Evolutionary conservation across 2,797 vertebrate species (phyloP), one percentile per base, ranked within the genome.

Genomic region (Prunella strophiata): DNA sequence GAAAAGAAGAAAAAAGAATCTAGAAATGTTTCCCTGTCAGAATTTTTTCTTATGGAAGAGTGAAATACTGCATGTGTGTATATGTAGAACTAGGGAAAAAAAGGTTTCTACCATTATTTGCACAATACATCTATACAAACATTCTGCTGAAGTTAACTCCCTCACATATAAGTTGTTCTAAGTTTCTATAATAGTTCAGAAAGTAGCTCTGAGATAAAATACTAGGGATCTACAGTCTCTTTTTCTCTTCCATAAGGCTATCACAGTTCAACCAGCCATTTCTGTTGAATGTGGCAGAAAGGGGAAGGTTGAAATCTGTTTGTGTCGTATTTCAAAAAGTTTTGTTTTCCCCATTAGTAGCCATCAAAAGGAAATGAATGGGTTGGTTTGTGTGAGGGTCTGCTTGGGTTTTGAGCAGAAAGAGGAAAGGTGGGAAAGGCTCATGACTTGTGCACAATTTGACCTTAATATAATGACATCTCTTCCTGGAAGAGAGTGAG

Each of bases 51-150:
- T 32, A 17, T 66, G 27, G 3, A 8, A 62, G 11, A 23, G 7
- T 1, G 1, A 84, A 79, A 40, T 58, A 45, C 14, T 82, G 4
- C 4, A 12, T 32, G 6, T 59, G 6, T 25, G 3, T 10, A 6
- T 17, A 66, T 1, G 3, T 6, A 17, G 16, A 51, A 1, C 2
- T 11, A 45, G 16, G 8, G 18, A 3, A 26, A 29, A n/a, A 30
- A 34, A 13, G 3, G 4, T 45, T 76, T 92, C 45, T 70, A 40
- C 9, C 3, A 16, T 83, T 83, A n/a, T 26, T 15, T 76, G 5
- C 34, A 10, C 18, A 20, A 30, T 32, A 30, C 5, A 18, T 40
- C 14, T 67, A 38, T 32, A 6, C 32, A 68, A 78, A 45, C 5
- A 43, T 4, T 19, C 55, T 65, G 22, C 6, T 58, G 30, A 80